phyloP scores from a whole-genome alignment of 1,140 invertebrate species.

The Mycetomoellerius zeteki region DNA sequence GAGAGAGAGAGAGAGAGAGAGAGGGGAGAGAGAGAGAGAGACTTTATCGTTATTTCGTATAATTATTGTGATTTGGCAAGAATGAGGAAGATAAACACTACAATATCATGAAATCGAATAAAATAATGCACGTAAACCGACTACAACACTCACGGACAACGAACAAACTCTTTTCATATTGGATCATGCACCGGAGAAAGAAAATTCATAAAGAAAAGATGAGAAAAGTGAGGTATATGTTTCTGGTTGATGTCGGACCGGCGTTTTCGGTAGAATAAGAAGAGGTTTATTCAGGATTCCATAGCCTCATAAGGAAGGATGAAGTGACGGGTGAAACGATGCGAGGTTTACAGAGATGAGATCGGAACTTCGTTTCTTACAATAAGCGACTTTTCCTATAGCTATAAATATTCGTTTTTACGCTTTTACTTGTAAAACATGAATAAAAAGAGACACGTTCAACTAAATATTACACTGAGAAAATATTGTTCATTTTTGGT shows the following conservation, averaged over 20 bases:
- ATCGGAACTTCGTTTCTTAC: background rate
- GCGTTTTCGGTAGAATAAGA: constrained; percentile 41
- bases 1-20: background rate
- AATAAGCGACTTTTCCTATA: constrained; percentile 15
- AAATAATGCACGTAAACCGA: background rate
- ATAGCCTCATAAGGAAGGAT: constrained; percentile 14
- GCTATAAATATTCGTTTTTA: background rate
- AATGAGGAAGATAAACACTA: constrained; percentile 9
- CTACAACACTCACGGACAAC: background rate
- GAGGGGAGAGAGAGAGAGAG: background rate
- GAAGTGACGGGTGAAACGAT: constrained; percentile 12
- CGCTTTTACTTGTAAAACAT: background rate
- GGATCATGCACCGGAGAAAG: constrained; percentile 8
- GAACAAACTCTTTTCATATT: background rate
- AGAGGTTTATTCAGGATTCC: constrained; percentile 35
- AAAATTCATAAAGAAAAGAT: constrained; percentile 45
- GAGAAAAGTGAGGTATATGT: constrained; percentile 39
- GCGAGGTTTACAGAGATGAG: background rate
- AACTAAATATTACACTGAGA: background rate
- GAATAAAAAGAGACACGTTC: background rate
- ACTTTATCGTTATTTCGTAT: background rate
- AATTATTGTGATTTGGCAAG: too few relatives aligned
- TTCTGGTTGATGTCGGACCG: constrained; percentile 19
- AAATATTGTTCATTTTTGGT: too few relatives aligned
- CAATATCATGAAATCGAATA: constrained; percentile 3